Conservation (phyloP, 2,797 vertebrate species). For the Melanotaenia maccullochi region DNA sequence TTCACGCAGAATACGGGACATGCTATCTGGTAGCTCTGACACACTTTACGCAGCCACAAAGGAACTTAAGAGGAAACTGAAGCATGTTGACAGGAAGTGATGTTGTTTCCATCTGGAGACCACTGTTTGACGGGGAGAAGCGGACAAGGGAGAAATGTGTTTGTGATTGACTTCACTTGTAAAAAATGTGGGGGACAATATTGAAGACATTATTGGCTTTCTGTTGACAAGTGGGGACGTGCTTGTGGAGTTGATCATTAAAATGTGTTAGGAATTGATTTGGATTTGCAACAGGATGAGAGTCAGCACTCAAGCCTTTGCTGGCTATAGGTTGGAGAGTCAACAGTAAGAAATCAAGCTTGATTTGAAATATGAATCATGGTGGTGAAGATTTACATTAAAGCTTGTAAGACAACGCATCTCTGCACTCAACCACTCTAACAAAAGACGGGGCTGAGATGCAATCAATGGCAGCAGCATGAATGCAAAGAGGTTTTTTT, state of each 20-base stretch:
- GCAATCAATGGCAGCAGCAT: constrained; percentile 49
- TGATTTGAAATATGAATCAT: neutral
- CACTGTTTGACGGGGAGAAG: constrained; percentile 18
- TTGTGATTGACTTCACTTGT: constrained; percentile 34
- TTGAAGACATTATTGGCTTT: constrained; percentile 44
- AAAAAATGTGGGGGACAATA: constrained; percentile 27
- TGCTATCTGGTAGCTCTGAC: constrained; percentile 71
- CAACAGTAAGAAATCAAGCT: constrained; percentile 28
- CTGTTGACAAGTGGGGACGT: constrained; percentile 31
- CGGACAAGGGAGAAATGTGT: constrained; percentile 10
- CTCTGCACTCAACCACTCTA: constrained; percentile 15
- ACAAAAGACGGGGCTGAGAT: constrained; percentile 24
- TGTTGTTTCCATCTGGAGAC: constrained; percentile 32
- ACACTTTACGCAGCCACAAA: constrained; percentile 47
- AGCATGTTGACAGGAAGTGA: constrained; percentile 56
- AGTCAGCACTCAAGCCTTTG: constrained; percentile 10
- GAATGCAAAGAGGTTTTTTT: constrained; percentile 54
- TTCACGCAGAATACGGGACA: constrained; percentile 60
- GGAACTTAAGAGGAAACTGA: constrained; percentile 51
- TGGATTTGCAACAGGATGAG: constrained; percentile 24
- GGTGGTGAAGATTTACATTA: constrained; percentile 22
- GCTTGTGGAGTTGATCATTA: constrained; percentile 32
- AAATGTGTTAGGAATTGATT: constrained; percentile 35
- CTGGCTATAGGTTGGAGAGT: constrained; percentile 3
- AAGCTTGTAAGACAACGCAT: constrained; percentile 14